Evolutionary conservation across 1,140 invertebrate genomes (phyloP).

Genomic region (Vollenhovia emeryi): DNA sequence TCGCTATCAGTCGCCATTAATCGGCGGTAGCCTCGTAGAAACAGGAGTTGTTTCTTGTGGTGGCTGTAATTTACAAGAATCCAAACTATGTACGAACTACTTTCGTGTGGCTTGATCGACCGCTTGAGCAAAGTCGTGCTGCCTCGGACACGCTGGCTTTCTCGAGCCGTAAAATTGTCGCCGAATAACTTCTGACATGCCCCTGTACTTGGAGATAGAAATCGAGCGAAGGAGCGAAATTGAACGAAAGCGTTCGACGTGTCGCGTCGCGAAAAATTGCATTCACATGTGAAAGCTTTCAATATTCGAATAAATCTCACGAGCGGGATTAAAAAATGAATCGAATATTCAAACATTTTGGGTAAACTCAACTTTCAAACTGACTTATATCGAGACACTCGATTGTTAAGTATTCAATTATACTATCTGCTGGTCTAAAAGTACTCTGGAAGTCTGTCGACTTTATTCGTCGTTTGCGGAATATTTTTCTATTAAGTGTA

Average conservation of each 20-base stretch:
- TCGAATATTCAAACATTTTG: background rate
- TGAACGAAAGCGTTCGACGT: constrained; percentile 20
- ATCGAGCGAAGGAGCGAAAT: constrained; percentile 20
- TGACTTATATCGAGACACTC: background rate
- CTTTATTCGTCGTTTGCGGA: background rate
- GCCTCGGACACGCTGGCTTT: background rate
- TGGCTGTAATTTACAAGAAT: constrained; percentile 34
- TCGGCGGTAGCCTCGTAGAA: background rate
- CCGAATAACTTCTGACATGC: constrained; percentile 35
- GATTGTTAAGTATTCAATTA: background rate
- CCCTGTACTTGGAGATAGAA: constrained; percentile 23
- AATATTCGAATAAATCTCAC: constrained; percentile 2
- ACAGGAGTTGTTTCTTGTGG: background rate
- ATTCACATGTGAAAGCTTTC: background rate
- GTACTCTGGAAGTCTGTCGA: background rate
- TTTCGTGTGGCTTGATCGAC: constrained; percentile 26
- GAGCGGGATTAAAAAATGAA: background rate
- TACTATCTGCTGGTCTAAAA: background rate
- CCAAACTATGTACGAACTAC: constrained; percentile 46
- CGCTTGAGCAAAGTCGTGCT: background rate
- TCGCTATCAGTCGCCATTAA: constrained; percentile 22
- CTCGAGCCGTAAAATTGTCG: constrained; percentile 17
- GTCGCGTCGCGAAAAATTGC: constrained; percentile 7
- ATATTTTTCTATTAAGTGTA: constrained; percentile 2
- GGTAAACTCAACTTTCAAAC: background rate